phyloP scores from a whole-genome alignment of 2,888 invertebrate genomes.

The Diarsia mendica region DNA sequence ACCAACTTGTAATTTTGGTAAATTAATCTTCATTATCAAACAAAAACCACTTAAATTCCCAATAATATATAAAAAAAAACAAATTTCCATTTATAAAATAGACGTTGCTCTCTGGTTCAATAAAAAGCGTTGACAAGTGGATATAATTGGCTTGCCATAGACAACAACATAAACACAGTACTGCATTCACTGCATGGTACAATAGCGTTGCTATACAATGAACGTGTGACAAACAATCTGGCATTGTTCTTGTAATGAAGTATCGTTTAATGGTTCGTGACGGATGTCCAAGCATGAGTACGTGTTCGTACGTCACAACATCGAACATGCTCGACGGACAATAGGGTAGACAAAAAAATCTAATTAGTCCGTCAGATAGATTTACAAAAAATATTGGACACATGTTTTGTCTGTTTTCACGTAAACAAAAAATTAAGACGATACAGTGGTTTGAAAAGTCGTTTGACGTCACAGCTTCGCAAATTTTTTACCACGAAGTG shows the following conservation, averaged over 20 bases:
- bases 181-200: constrained; percentile 58
- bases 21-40: constrained; percentile 38
- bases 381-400: no score
- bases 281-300: constrained; percentile 46
- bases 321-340: constrained; percentile 60
- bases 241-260: constrained; percentile 53
- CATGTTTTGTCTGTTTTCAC: no score
- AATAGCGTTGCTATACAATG: constrained; percentile 58
- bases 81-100: constrained; percentile 44
- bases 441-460: no score
- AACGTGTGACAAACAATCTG: constrained; percentile 53
- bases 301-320: constrained; percentile 59
- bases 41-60: constrained; percentile 34
- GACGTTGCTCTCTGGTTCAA: constrained; percentile 59
- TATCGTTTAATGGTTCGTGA: constrained; percentile 49
- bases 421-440: no score
- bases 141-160: constrained; percentile 57
- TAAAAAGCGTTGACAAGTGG: constrained; percentile 59
- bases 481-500: no score
- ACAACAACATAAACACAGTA: constrained; percentile 58
- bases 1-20: constrained; percentile 28
- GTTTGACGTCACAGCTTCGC: no score
- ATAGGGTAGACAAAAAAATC: neutral
- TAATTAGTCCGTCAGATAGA: no score
- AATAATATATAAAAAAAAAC: constrained; percentile 4